These are phyloP conservation scores for Camelus dromedarius DNA, from an alignment of 2,113 vertebrate species.

Conservation along the genomic window DNA sequence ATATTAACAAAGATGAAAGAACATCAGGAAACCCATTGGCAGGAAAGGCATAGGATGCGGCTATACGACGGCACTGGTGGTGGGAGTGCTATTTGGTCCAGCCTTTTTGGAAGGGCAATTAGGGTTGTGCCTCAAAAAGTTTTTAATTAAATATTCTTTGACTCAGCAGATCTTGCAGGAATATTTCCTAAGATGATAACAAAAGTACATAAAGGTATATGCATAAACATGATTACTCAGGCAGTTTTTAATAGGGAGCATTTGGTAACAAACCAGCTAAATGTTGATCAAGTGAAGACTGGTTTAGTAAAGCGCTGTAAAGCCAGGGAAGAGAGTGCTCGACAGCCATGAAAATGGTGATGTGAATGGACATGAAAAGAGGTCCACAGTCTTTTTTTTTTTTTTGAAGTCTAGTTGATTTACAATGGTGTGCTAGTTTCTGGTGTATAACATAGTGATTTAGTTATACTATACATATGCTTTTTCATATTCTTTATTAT, in stretches of 20 bases:
- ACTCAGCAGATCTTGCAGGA: not conserved
- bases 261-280: not conserved
- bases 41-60: not conserved
- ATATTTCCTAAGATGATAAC: not conserved
- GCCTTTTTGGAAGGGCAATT: not conserved
- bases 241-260: not conserved
- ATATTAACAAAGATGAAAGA: slow-evolving; percentile 33
- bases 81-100: not conserved
- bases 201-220: not conserved
- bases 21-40: not conserved
- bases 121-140: not conserved
- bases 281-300: not conserved
- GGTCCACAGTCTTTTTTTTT: not conserved
- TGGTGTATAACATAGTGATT: too few species aligned
- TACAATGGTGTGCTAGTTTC: too few species aligned
- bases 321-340: not conserved
- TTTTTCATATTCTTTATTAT: too few species aligned
- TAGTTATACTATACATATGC: too few species aligned
- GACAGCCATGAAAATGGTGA: not conserved
- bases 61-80: not conserved
- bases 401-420: too few species aligned
- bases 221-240: not conserved
- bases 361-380: not conserved
- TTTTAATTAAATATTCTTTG: not conserved
- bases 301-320: not conserved